Evolutionary conservation across 2,888 invertebrate genomes (phyloP).

Genomic region (Xestia sexstrigata): DNA sequence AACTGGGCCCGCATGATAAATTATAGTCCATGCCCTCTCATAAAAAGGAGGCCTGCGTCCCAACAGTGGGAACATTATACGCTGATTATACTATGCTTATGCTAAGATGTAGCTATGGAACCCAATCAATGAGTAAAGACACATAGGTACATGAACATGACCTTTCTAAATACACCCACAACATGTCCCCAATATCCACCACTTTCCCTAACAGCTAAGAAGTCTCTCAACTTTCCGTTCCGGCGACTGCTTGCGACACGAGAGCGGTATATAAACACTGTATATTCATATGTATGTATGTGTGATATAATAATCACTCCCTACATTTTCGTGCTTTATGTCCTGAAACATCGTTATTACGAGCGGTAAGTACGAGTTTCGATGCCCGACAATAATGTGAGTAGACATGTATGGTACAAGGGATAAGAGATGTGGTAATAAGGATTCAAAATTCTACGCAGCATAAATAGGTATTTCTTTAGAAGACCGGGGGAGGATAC

Average conservation of each 20-base stretch:
- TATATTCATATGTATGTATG: conserved; percentile 15
- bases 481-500: neutral
- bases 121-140: neutral
- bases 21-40: too few species aligned
- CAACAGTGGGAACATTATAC: too few species aligned
- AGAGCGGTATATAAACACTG: conserved; percentile 22
- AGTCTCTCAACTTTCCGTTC: conserved; percentile 39
- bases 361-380: conserved; percentile 56
- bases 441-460: neutral
- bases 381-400: conserved; percentile 53
- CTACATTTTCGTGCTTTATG: conserved; percentile 59
- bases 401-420: conserved; percentile 29
- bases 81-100: too few species aligned
- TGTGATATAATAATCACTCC: conserved; percentile 53
- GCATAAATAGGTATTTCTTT: neutral
- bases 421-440: neutral
- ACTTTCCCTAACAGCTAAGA: conserved; percentile 25
- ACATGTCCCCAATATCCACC: neutral
- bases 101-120: neutral
- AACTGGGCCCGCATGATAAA: too few species aligned
- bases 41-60: too few species aligned
- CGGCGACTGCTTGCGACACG: conserved; percentile 20
- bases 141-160: too few species aligned
- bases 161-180: conserved; percentile 7
- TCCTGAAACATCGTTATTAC: conserved; percentile 62